Percentiles rank a stretch among this genome's conserved stretches.
These are phyloP conservation scores for Acridotheres tristis DNA, from an alignment of 2,797 vertebrate species.

Conservation along the genomic window DNA sequence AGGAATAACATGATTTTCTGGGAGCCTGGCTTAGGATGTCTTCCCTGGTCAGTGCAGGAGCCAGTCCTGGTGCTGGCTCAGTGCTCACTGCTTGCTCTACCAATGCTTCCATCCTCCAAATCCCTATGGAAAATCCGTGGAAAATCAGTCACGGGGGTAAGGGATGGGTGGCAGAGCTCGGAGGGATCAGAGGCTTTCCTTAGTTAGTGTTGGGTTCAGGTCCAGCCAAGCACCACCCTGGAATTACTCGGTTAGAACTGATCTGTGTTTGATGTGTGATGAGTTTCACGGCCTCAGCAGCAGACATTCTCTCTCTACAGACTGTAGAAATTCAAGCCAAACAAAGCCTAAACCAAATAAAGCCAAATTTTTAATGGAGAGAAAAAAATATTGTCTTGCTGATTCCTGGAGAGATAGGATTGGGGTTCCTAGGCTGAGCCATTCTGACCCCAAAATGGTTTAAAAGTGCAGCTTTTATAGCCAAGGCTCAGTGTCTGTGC, in stretches of 20 bases:
- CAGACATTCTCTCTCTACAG: fast-evolving
- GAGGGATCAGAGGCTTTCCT: neutral
- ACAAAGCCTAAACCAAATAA: neutral
- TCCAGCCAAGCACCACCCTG: neutral
- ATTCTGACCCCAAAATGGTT: fast-evolving
- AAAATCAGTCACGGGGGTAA: neutral
- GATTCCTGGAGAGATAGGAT: neutral
- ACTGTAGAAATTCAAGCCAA: neutral
- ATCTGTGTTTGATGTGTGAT: neutral
- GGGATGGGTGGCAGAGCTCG: fast-evolving
- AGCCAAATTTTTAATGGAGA: fast-evolving
- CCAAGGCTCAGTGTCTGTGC: fast-evolving
- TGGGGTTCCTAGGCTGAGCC: fast-evolving
- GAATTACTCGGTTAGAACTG: fast-evolving
- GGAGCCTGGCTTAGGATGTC: neutral
- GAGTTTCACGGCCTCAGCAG: neutral
- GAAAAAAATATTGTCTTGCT: fast-evolving
- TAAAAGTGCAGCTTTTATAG: neutral
- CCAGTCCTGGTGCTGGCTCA: neutral
- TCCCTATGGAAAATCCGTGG: neutral
- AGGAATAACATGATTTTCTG: neutral
- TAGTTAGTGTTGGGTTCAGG: fast-evolving
- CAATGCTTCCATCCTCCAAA: fast-evolving
- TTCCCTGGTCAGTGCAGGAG: neutral
- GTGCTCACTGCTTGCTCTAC: fast-evolving